phyloP scores from a whole-genome alignment of 2,797 vertebrate species.

The Microcaecilia unicolor region DNA sequence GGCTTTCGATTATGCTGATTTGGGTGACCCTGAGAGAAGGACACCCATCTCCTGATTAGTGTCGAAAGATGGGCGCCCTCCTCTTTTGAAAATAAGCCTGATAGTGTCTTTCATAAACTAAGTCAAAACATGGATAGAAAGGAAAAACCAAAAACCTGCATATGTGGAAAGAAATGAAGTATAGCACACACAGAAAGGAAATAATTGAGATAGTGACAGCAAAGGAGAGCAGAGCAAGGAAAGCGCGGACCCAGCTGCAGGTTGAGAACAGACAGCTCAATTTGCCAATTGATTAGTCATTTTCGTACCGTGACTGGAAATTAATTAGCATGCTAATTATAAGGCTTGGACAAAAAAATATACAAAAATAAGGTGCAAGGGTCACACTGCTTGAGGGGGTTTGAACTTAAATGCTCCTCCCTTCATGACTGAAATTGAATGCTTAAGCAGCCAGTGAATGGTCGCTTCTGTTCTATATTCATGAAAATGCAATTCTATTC shows the following conservation, averaged over 20 bases:
- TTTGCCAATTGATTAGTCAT: slow-evolving; percentile 42
- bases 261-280: slow-evolving; percentile 51
- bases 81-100: too few relatives aligned
- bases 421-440: too few relatives aligned
- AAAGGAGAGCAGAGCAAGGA: slow-evolving; percentile 5
- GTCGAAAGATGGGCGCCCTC: too few relatives aligned
- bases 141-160: too few relatives aligned
- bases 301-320: slow-evolving; percentile 24
- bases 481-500: too few relatives aligned
- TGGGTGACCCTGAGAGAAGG: too few relatives aligned
- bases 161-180: slow-evolving; percentile 1
- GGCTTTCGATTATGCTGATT: too few relatives aligned
- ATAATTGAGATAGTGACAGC: not conserved
- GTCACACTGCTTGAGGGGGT: not conserved
- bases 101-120: slow-evolving; percentile 58
- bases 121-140: slow-evolving; percentile 51
- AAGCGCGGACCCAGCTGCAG: slow-evolving; percentile 32
- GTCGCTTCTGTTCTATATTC: too few relatives aligned
- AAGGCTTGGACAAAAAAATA: slow-evolving; percentile 13
- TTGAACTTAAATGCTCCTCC: not conserved
- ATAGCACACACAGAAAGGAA: too few relatives aligned
- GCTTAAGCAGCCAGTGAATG: too few relatives aligned
- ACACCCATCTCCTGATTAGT: too few relatives aligned
- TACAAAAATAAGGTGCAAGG: not conserved
- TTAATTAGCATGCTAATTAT: slow-evolving; percentile 45